Base-by-base conservation (phyloP, 1,140 invertebrate genomes). In the Leucophenga varia region DNA sequence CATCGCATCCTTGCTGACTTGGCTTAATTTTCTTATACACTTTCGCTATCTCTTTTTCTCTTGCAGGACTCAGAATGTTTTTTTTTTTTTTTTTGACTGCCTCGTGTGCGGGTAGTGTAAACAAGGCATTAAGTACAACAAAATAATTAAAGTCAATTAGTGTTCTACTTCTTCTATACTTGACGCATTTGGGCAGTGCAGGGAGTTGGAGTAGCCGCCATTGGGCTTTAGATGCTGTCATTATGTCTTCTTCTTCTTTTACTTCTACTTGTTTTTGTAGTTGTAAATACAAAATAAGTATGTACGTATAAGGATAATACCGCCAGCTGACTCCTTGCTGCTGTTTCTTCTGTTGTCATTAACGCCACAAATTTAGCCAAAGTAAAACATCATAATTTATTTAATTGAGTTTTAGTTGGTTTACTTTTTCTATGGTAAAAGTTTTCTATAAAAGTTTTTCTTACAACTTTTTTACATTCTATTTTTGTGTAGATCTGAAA, bases 71-170 rank as follows among this genome's bases (percentile, higher is more conserved):
- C 28, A 31, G 21, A 16, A 43, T 20, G 2, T 13, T n/a, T n/a
- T n/a, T n/a, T n/a, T n/a, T n/a, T n/a, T n/a, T n/a, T n/a, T n/a
- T n/a, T n/a, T n/a, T n/a, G n/a, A n/a, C n/a, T n/a, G n/a, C n/a
- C n/a, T n/a, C n/a, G n/a, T 7, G 7, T 8, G n/a, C n/a, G n/a
- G n/a, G n/a, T n/a, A n/a, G 53, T 57, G 64, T 57, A 68, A 67
- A 68, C 55, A 67, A 59, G 55, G 50, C 59, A 67, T 64, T 64
- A 60, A 63, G 47, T 68, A 64, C 64, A 67, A 68, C 63, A 68
- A 67, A 67, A 67, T 67, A 67, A 67, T 68, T 67, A 67, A 60
- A 68, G 64, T 64, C 64, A 67, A 67, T 67, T 68, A 67, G 63
- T 64, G 59, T n/a, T n/a, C n/a, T n/a, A n/a, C n/a, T n/a, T n/a